Percentiles rank a stretch among this genome's conserved stretches.
phyloP scores from a whole-genome alignment of 2,888 invertebrate species.

The Volucella inanis region DNA sequence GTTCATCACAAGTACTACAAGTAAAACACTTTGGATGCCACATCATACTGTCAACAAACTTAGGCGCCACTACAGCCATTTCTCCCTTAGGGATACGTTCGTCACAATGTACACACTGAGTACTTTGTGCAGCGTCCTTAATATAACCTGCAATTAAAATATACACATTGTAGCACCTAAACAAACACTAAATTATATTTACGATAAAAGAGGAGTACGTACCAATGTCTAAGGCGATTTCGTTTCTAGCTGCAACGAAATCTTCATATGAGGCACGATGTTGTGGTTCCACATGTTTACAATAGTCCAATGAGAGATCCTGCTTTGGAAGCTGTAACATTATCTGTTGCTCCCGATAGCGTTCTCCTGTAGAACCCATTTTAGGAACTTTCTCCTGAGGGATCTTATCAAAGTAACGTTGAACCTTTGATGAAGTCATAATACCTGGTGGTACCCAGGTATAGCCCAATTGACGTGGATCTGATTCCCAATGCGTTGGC shows the following conservation, averaged over 20 bases:
- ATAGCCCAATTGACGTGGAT: constrained; percentile 87
- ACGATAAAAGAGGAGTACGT: constrained; percentile 75
- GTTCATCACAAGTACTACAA: constrained; percentile 94
- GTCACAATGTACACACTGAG: constrained; percentile 92
- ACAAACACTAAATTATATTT: neutral
- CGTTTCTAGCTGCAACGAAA: constrained; percentile 96
- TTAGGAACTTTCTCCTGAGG: constrained; percentile 91
- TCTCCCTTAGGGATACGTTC: constrained; percentile 91
- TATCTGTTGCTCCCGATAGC: constrained; percentile 91
- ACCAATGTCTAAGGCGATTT: constrained; percentile 97
- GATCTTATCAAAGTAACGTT: constrained; percentile 95
- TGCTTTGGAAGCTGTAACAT: constrained; percentile 96
- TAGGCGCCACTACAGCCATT: constrained; percentile 92
- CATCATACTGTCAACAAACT: constrained; percentile 89
- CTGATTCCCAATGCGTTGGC: constrained; percentile 85
- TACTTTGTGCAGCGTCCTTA: constrained; percentile 86
- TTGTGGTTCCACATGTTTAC: constrained; percentile 91
- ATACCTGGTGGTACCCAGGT: constrained; percentile 86
- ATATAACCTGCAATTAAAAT: constrained; percentile 84
- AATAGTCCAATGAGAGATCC: constrained; percentile 95
- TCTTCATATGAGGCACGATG: constrained; percentile 94
- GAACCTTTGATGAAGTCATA: constrained; percentile 83
- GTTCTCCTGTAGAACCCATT: constrained; percentile 90
- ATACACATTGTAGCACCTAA: too few species aligned
- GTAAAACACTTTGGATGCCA: constrained; percentile 98